Base-by-base conservation (phyloP, 2,888 invertebrate species). In the Amitus sp. region DNA sequence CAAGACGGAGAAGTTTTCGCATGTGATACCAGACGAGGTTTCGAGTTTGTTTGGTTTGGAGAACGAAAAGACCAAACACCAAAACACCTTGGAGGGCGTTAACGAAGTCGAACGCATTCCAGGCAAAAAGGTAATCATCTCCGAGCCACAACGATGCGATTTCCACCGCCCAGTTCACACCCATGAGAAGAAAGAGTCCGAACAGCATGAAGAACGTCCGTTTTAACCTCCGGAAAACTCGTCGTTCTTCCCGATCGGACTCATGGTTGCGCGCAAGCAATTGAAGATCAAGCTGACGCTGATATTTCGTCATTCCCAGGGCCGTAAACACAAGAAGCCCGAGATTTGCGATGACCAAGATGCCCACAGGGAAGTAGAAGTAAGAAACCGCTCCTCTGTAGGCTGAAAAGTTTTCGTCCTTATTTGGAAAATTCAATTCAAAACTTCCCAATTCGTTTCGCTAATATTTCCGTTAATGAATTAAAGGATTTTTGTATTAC, bases 21-120 rank as follows among this genome's bases (percentile, higher is more conserved):
- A 81, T 66, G 39, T 72, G 69, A 49, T 72, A 67, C 79, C 79
- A 79, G 2, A 81, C 72, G 2, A 76, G 60, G 23, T 70, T 67
- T 2, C 80, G 65, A 1, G 75, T 71, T 1, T 80, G 80, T 52
- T n/a, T n/a, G n/a, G 70, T 75, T 23, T 80, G 69, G 9, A 81
- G 62, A 2, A 90, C 87, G 70, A 89, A 90, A 54, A 90, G 86
- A 28, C 86, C 84, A 73, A 90, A 87, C 30, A 91, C 87, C 47
- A 90, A 85, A 10, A 89, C 85, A 5, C 91, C 91, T 72, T 91
- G 90, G 28, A 90, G 80, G 0, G 89, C 88, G 75, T 90, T 90
- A 67, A 90, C 83, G 65, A 90, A 84, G 77, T 90, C 90, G 70
- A 89, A 88, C 15, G 89, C 83, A 0, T 88, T 86, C 85, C 89